A percentile compares a stretch with the other conserved stretches of the same genome.
phyloP scores from a whole-genome alignment of 2,888 invertebrate genomes.

The Trichopria drosophilae region DNA sequence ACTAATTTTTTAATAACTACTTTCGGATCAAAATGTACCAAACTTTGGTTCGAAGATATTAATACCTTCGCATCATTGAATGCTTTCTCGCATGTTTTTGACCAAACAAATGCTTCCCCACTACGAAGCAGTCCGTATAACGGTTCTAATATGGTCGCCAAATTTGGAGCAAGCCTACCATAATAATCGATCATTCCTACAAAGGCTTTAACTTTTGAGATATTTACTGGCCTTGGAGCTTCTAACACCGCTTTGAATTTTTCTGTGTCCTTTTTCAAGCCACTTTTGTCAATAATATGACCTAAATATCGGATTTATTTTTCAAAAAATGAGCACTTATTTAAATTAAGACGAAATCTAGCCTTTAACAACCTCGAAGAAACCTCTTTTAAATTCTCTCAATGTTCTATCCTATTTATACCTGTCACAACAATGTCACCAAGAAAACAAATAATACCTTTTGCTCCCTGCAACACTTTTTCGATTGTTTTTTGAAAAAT shows the following conservation, averaged over 20 bases:
- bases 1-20: background rate
- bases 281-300: conserved; percentile 44
- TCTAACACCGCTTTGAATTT: conserved; percentile 40
- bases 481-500: background rate
- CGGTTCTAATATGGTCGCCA: conserved; percentile 41
- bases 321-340: conserved; percentile 44
- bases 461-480: background rate
- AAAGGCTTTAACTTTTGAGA: conserved; percentile 41
- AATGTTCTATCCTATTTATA: too few species aligned
- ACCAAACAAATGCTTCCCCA: conserved; percentile 30
- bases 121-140: conserved; percentile 41
- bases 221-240: conserved; percentile 38
- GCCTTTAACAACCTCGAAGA: conserved; percentile 35
- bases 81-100: background rate
- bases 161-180: conserved; percentile 44
- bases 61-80: conserved; percentile 2
- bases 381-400: conserved; percentile 36
- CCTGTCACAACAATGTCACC: background rate
- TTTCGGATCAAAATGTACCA: conserved; percentile 6
- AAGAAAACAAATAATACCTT: background rate
- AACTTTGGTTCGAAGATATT: background rate
- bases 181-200: conserved; percentile 52
- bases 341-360: conserved; percentile 39
- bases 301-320: conserved; percentile 41
- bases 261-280: conserved; percentile 42